phyloP scores from a whole-genome alignment of 2,113 vertebrate species.

The Clarias gariepinus region DNA sequence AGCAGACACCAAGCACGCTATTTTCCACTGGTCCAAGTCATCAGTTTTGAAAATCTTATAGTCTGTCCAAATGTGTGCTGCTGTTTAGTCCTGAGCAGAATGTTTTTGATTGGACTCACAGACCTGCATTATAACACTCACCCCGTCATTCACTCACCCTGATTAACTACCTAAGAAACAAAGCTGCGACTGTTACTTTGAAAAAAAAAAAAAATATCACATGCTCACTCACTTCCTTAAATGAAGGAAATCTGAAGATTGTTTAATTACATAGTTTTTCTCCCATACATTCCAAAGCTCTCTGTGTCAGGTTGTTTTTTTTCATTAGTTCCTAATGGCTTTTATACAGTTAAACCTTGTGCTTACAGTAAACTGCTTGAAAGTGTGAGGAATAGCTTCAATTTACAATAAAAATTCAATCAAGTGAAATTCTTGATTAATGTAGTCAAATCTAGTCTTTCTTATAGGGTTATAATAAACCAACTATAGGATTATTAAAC shows the following conservation, averaged over 20 bases:
- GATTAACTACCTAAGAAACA: too few species aligned
- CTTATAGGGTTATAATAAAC: neutral
- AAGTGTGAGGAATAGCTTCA: neutral
- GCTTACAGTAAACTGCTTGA: neutral
- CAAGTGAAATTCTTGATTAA: neutral
- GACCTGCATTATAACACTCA: neutral
- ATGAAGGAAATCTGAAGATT: neutral
- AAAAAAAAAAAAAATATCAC: neutral
- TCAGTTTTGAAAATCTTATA: too few species aligned
- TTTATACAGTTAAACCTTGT: neutral
- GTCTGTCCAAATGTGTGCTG: neutral
- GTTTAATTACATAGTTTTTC: neutral
- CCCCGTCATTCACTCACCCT: neutral
- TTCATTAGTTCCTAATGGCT: neutral
- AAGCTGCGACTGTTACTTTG: too few species aligned
- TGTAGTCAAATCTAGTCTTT: neutral
- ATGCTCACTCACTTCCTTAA: neutral
- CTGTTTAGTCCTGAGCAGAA: neutral
- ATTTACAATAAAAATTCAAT: neutral
- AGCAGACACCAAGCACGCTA: neutral
- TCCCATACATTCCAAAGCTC: neutral
- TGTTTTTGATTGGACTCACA: neutral
- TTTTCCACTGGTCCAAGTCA: slow-evolving; percentile 28
- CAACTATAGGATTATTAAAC: too few species aligned
- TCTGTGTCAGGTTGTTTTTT: too few species aligned